These are phyloP conservation scores for Nyctibius grandis DNA, from an alignment of 2,797 vertebrate species.

Conservation along the genomic window DNA sequence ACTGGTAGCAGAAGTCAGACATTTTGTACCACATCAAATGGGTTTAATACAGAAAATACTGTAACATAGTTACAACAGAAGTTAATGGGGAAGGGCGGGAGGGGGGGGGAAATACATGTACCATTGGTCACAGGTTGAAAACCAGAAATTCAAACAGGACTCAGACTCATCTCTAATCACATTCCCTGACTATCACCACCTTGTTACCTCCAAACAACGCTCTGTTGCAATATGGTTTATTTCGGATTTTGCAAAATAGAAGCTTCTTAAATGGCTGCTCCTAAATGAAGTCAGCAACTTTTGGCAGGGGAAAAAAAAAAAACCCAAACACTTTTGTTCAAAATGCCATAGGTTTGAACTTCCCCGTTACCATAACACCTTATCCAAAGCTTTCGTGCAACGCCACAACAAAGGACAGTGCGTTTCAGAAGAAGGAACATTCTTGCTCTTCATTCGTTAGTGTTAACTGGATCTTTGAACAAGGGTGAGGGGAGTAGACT, in stretches of 20 bases:
- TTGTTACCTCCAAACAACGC: background rate
- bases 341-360: background rate
- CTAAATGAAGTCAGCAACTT: background rate
- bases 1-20: background rate
- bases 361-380: background rate
- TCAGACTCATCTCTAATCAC: background rate
- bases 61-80: background rate
- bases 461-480: background rate
- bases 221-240: background rate
- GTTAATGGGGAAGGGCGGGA: background rate
- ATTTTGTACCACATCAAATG: background rate
- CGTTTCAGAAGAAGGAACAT: background rate
- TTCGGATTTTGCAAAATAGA: background rate
- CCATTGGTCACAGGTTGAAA: background rate
- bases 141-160: background rate
- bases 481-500: background rate
- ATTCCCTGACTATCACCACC: background rate
- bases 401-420: background rate
- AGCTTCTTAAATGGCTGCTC: background rate
- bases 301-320: background rate
- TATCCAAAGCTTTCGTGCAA: background rate
- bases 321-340: background rate
- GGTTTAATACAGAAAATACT: background rate
- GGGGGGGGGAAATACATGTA: accelerated
- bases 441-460: background rate